Conservation (phyloP, 2,113 vertebrate genomes). For the Empidonax alnorum region DNA sequence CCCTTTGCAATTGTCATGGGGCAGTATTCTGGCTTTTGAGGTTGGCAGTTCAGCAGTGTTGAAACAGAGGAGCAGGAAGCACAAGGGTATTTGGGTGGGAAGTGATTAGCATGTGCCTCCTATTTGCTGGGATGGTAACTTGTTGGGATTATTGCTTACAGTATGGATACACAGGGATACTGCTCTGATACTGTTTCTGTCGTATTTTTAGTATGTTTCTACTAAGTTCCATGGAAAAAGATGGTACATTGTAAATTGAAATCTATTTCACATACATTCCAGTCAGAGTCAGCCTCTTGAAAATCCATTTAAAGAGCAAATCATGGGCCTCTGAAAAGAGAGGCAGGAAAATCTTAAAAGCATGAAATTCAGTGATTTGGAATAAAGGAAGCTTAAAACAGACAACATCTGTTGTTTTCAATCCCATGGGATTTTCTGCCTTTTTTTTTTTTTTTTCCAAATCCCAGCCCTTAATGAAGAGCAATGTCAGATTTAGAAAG, state of each 20-base stretch:
- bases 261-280: neutral
- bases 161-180: neutral
- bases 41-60: neutral
- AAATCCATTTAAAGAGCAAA: slow-evolving; percentile 38
- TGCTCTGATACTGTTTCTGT: neutral
- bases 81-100: neutral
- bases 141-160: neutral
- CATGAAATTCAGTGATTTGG: slow-evolving; percentile 31
- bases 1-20: neutral
- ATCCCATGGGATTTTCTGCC: slow-evolving; percentile 54
- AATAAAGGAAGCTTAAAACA: slow-evolving; percentile 64
- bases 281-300: neutral
- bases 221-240: neutral
- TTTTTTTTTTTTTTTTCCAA: neutral
- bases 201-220: neutral
- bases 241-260: neutral
- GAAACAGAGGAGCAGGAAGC: neutral
- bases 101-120: neutral
- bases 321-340: neutral
- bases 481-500: slow-evolving; percentile 38
- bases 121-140: neutral
- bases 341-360: slow-evolving; percentile 46
- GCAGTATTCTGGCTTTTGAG: neutral
- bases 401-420: slow-evolving; percentile 69
- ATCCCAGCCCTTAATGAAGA: slow-evolving; percentile 42